These are phyloP conservation scores for Mythimna albipuncta DNA, from an alignment of 2,888 invertebrate species.

Conservation along the genomic window DNA sequence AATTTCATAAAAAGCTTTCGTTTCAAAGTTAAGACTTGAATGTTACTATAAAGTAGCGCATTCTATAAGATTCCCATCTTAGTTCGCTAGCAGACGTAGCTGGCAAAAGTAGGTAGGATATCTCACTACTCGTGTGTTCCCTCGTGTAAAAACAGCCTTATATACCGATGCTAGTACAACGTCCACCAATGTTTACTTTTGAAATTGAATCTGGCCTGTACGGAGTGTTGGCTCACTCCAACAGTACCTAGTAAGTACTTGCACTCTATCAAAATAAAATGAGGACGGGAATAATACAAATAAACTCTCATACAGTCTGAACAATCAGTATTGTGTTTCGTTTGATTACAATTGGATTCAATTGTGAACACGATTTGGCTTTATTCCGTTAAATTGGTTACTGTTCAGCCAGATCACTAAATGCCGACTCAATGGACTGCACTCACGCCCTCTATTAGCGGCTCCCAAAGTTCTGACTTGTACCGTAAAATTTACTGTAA, in stretches of 20 bases:
- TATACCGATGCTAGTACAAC: background rate
- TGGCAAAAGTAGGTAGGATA: background rate
- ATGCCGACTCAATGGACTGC: too few relatives aligned
- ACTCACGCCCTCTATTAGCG: too few relatives aligned
- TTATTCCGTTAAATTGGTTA: constrained; percentile 4
- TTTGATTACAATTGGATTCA: constrained; percentile 31
- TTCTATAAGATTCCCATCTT: background rate
- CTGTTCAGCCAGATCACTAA: background rate
- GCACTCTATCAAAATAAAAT: constrained; percentile 50
- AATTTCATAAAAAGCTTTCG: too few relatives aligned
- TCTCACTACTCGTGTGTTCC: background rate
- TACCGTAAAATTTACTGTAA: too few relatives aligned
- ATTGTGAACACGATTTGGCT: constrained; percentile 11
- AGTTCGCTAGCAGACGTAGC: too few relatives aligned
- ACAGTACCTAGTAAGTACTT: constrained; percentile 21
- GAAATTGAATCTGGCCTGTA: constrained; percentile 57
- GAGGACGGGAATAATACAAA: constrained; percentile 29
- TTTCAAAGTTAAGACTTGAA: too few relatives aligned
- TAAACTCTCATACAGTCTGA: constrained; percentile 23
- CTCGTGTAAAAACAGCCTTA: background rate
- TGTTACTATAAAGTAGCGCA: too few relatives aligned
- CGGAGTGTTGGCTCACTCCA: constrained; percentile 29
- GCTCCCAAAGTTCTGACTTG: too few relatives aligned
- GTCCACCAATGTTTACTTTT: constrained; percentile 52
- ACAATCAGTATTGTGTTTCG: constrained; percentile 17